These are phyloP conservation scores for Heliconius hewitsoni DNA, from an alignment of 1,140 invertebrate genomes.

Conservation along the genomic window DNA sequence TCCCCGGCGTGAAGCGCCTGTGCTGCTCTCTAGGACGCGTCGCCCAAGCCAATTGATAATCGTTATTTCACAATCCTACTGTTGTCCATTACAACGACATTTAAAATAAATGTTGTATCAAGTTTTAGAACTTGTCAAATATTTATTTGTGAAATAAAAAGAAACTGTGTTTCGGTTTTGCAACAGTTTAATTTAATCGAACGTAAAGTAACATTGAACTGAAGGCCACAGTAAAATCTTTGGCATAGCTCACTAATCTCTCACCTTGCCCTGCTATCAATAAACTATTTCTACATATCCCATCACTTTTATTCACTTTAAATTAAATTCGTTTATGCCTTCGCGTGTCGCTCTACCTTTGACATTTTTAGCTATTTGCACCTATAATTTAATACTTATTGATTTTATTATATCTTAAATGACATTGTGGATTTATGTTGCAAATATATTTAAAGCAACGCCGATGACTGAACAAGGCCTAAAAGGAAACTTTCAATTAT, in stretches of 20 bases:
- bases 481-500: neutral
- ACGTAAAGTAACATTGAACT: conserved; percentile 66
- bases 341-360: neutral
- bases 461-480: conserved; percentile 21
- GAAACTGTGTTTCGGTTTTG: neutral
- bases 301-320: conserved; percentile 9
- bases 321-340: neutral
- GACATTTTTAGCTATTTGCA: neutral
- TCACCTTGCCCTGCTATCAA: conserved; percentile 32
- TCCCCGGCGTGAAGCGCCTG: conserved; percentile 48
- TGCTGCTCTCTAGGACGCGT: conserved; percentile 40
- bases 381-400: neutral
- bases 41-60: neutral
- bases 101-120: neutral
- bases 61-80: neutral
- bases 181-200: conserved; percentile 49
- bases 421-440: neutral
- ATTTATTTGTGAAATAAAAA: neutral
- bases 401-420: neutral
- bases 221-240: conserved; percentile 69
- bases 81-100: neutral
- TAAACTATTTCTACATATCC: conserved; percentile 26
- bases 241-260: conserved; percentile 51
- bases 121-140: neutral
- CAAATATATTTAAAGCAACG: conserved; percentile 17